These are phyloP conservation scores for Drosophila pseudoananassae DNA, from an alignment of 1,140 invertebrate species.

Conservation along the genomic window DNA sequence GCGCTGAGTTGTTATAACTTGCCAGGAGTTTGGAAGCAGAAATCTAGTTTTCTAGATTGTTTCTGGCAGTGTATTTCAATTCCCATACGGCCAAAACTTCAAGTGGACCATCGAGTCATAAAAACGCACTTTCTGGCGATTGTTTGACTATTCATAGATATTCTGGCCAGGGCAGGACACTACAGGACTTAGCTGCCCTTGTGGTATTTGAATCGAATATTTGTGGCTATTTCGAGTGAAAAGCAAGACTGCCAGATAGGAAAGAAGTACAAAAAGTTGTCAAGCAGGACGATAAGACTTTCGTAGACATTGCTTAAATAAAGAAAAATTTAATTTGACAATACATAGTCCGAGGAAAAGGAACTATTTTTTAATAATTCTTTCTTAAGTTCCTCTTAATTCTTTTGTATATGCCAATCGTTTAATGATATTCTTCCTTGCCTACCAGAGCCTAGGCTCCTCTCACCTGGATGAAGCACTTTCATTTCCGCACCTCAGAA, in stretches of 20 bases:
- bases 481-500: conserved; percentile 2
- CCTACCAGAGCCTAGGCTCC: neutral
- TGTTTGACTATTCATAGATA: conserved; percentile 23
- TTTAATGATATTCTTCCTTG: neutral
- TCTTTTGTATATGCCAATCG: too few relatives aligned
- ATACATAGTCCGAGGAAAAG: too few relatives aligned
- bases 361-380: too few relatives aligned
- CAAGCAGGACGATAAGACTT: too few relatives aligned
- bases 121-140: conserved; percentile 49
- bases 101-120: conserved; percentile 50
- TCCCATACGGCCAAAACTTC: conserved; percentile 14
- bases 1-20: neutral
- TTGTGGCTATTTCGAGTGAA: conserved; percentile 2
- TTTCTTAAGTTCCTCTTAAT: neutral
- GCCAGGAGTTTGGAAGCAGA: neutral
- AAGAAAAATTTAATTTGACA: too few relatives aligned
- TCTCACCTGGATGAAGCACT: conserved; percentile 21
- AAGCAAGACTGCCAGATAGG: neutral
- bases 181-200: conserved; percentile 8
- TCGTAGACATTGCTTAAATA: too few relatives aligned
- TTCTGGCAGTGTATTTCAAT: neutral
- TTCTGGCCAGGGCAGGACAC: conserved; percentile 8
- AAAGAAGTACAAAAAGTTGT: too few relatives aligned
- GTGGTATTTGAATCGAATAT: conserved; percentile 15
- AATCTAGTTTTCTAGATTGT: neutral